Evolutionary conservation across 2,113 vertebrate genomes (phyloP), one percentile per base, ranked within the genome.

Genomic region (Pseudonaja textilis): DNA sequence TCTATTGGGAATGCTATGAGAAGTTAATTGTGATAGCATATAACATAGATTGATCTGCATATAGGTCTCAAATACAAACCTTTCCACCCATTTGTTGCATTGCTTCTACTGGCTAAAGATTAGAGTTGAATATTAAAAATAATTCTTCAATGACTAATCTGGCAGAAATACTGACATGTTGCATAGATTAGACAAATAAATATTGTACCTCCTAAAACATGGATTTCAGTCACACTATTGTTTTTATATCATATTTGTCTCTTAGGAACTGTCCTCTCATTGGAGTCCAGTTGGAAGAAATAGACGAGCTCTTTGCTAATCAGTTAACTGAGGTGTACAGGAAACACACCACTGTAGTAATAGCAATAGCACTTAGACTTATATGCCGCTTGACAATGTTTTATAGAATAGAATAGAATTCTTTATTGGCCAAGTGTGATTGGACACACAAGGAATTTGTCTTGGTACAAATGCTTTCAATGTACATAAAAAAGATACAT

Each of bases 51-150:
- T 2, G 39, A 34, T 50, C 18, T 87, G 7, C 95, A 56, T 90
- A 85, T 94, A 64, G 45, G n/a, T n/a, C 59, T 86, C n/a, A 39
- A 89, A 89, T 85, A 95, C 92, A 39, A 93, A 25, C 18, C 89
- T 47, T 85, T 1, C 29, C 52, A 56, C 86, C 11, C 95, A 91
- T 90, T 3, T 56, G 92, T 1, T 94, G 85, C n/a, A 42, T 7
- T 93, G 85, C 54, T 95, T 14, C 55, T 94, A 93, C 81, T 64
- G 26, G 9, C 18, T 1, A 91, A 45, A 91, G 59, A 87, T 55
- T 14, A 57, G 47, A 86, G 3, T 25, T 88, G 89, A 91, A 26
- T 90, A 92, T 0, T 85, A 85, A 92, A 95, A 92, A 93, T 55
- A 16, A 16, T 91, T 5, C 69, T 69, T 14, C 3, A 85, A 29